Evolutionary conservation across 1,140 invertebrate genomes (phyloP).

Genomic region (Olivierus martensii): DNA sequence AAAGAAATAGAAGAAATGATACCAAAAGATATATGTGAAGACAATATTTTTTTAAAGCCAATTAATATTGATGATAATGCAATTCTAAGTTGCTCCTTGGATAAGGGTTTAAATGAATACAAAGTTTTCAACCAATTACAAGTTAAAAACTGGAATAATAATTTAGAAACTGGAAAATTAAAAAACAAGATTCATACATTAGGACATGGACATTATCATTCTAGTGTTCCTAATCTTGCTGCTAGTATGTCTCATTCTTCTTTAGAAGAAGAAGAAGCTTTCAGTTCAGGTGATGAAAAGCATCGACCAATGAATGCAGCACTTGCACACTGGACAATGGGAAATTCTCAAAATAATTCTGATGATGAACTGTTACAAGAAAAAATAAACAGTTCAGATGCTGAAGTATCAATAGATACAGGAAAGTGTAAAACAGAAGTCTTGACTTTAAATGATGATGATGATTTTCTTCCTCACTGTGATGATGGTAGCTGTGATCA

Average conservation of each 20-base stretch:
- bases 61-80: neutral
- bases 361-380: conserved; percentile 1
- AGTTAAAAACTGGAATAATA: neutral
- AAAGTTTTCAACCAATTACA: neutral
- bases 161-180: neutral
- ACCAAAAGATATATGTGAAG: neutral
- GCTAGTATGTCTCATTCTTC: neutral
- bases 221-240: conserved; percentile 9
- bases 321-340: neutral
- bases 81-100: conserved; percentile 33
- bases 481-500: neutral
- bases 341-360: conserved; percentile 1
- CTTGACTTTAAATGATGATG: neutral
- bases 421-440: conserved; percentile 7
- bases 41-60: neutral
- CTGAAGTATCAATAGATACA: conserved; percentile 5
- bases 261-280: neutral
- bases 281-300: neutral
- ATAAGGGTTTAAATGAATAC: conserved; percentile 35
- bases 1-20: conserved; percentile 12
- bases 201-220: conserved; percentile 4
- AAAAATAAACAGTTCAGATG: neutral
- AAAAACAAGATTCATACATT: neutral
- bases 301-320: neutral
- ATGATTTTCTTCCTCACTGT: neutral